phyloP scores from a whole-genome alignment of 1,140 invertebrate species.

The Eumaeus atala region DNA sequence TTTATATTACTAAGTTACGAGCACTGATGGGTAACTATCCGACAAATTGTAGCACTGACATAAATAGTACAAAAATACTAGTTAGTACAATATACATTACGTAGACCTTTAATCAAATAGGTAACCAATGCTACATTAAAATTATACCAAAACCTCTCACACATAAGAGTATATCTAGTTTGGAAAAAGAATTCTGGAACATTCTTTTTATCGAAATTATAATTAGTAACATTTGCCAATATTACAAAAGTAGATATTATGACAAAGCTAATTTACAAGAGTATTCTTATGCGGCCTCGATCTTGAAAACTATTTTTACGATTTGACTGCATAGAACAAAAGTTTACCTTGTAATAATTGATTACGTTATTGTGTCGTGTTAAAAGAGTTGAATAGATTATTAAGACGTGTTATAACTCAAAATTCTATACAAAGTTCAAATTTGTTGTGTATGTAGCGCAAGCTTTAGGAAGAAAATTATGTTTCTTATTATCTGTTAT shows the following conservation, averaged over 20 bases:
- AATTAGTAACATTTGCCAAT: neutral
- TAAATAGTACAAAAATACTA: too few relatives aligned
- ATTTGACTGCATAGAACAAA: conserved; percentile 69
- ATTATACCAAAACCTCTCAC: neutral
- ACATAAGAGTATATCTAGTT: neutral
- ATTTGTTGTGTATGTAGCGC: conserved; percentile 1
- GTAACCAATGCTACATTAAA: neutral
- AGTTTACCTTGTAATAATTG: neutral
- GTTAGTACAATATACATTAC: too few relatives aligned
- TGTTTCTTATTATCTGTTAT: conserved; percentile 24
- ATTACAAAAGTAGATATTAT: neutral
- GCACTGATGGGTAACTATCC: too few relatives aligned
- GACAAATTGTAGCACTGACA: too few relatives aligned
- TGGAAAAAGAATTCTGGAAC: neutral
- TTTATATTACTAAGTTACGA: too few relatives aligned
- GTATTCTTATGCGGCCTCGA: conserved; percentile 2
- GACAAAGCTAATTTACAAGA: neutral
- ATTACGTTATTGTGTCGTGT: too few relatives aligned
- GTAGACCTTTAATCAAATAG: too few relatives aligned
- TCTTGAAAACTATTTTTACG: conserved; percentile 22
- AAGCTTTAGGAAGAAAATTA: neutral
- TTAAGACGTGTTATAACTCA: conserved; percentile 41
- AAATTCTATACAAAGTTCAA: conserved; percentile 43
- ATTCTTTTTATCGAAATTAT: too few relatives aligned
- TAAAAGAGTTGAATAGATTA: conserved; percentile 21